Evolutionary conservation across 2,113 vertebrate species (phyloP), one percentile per base, ranked within the genome.

Genomic region (Atractosteus spatula): DNA sequence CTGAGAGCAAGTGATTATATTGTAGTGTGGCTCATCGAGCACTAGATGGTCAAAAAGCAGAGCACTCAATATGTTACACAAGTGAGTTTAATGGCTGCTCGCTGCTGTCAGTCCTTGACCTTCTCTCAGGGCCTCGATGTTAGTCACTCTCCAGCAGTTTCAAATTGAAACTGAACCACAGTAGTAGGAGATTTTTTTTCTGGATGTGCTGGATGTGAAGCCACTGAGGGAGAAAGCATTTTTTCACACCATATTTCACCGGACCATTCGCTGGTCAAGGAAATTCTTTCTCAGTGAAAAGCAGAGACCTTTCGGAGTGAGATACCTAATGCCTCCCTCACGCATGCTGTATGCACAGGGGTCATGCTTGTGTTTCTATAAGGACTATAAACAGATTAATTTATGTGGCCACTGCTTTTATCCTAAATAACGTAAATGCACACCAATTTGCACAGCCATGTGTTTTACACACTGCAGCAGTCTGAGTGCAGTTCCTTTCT

Each of bases 81-180:
- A 85, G 82, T 83, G 81, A 81, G 71, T 83, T 79, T 87, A 85
- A 84, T 85, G 82, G 86, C 74, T 63, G 80, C 81, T 83, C 80
- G 77, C 84, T 83, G 83, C 86, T 84, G 83, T 73, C 76, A 71
- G 77, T 77, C 76, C 82, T 84, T 84, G 82, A 87, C 86, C 85
- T 89, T 85, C 82, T 83, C 78, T 68, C 73, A 71, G 29, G 78
- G 75, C 81, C 72, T 42, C 72, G 66, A 71, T 76, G 81, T 84
- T 82, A 81, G 81, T 85, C 79, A 81, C 83, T 82, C 86, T 82
- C 78, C 81, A 81, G 67, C 66, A 77, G 82, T 82, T 84, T 82
- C 81, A 85, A 86, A 86, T 87, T 87, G 86, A 82, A 86, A 84
- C 69, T 4, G 79, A 81, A 70, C 72, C 68, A 71, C 82, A 87